These are phyloP conservation scores for Epirrita christyi DNA, from an alignment of 2,888 invertebrate species.

Conservation along the genomic window DNA sequence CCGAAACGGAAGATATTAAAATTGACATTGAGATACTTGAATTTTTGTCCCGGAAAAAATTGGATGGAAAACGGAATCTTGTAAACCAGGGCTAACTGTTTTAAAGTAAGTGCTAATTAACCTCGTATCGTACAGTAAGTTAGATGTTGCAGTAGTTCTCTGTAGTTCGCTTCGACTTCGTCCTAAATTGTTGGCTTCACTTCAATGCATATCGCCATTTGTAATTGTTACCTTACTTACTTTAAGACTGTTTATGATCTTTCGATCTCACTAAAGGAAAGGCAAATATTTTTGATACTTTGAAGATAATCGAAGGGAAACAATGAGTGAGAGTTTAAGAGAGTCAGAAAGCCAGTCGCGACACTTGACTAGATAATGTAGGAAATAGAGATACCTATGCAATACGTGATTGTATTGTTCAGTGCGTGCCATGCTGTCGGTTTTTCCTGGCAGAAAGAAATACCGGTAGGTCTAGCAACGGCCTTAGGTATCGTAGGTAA, in stretches of 20 bases:
- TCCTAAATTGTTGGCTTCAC: conserved; percentile 77
- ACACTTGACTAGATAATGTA: conserved; percentile 26
- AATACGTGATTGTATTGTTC: neutral
- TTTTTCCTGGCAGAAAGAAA: neutral
- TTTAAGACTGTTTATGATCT: conserved; percentile 84
- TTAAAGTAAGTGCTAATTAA: conserved; percentile 66
- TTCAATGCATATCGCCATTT: conserved; percentile 81
- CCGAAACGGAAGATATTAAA: neutral
- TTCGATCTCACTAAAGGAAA: conserved; percentile 83
- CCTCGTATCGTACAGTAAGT: conserved; percentile 62
- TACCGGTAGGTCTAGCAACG: neutral
- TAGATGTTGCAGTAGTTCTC: conserved; percentile 74
- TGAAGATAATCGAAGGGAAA: conserved; percentile 82
- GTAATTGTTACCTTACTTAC: conserved; percentile 84
- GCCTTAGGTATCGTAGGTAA: conserved; percentile 13
- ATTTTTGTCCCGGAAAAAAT: neutral
- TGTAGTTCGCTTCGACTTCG: conserved; percentile 75
- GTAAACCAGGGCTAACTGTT: conserved; percentile 42
- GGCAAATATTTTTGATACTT: conserved; percentile 85
- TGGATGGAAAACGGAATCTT: conserved; percentile 24
- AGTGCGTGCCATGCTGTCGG: neutral
- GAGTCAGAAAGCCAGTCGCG: conserved; percentile 28
- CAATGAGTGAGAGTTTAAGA: conserved; percentile 57
- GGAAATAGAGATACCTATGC: conserved; percentile 5
- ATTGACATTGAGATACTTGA: neutral